Percentiles rank a stretch among this genome's conserved stretches.
These are phyloP conservation scores for Butastur rufipennis DNA, from an alignment of 2,113 vertebrate genomes.

Conservation along the genomic window DNA sequence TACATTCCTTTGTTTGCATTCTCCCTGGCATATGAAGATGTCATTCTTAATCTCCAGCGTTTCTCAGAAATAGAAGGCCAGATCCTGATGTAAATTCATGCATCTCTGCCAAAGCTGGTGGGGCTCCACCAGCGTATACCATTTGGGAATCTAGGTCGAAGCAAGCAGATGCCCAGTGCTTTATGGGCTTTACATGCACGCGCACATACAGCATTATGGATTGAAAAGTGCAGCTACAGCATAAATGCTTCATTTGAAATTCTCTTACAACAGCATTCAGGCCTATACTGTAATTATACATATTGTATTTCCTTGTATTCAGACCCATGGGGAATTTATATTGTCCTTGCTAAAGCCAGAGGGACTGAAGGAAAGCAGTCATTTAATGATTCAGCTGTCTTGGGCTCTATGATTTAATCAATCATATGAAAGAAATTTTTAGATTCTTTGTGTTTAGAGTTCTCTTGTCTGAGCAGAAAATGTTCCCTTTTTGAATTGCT, in stretches of 20 bases:
- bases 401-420: slow-evolving; percentile 84
- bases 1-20: not conserved
- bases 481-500: slow-evolving; percentile 73
- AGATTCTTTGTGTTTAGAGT: slow-evolving; percentile 63
- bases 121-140: not conserved
- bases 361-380: slow-evolving; percentile 72
- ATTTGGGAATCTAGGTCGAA: slow-evolving; percentile 8
- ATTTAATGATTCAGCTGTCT: slow-evolving; percentile 77
- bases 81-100: not conserved
- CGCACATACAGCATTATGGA: not conserved
- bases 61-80: not conserved
- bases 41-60: not conserved
- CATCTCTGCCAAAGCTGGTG: not conserved
- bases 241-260: slow-evolving; percentile 46
- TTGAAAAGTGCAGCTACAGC: slow-evolving; percentile 69
- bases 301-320: slow-evolving; percentile 79
- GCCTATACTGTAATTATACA: slow-evolving; percentile 77
- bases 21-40: not conserved
- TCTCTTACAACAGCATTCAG: slow-evolving; percentile 54
- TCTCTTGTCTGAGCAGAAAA: slow-evolving; percentile 73
- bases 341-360: slow-evolving; percentile 76
- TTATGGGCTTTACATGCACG: not conserved
- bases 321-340: slow-evolving; percentile 66
- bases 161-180: slow-evolving; percentile 30
- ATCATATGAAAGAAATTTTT: slow-evolving; percentile 71